Evolutionary conservation across 1,140 invertebrate genomes (phyloP).

Genomic region (Portunus trituberculatus): DNA sequence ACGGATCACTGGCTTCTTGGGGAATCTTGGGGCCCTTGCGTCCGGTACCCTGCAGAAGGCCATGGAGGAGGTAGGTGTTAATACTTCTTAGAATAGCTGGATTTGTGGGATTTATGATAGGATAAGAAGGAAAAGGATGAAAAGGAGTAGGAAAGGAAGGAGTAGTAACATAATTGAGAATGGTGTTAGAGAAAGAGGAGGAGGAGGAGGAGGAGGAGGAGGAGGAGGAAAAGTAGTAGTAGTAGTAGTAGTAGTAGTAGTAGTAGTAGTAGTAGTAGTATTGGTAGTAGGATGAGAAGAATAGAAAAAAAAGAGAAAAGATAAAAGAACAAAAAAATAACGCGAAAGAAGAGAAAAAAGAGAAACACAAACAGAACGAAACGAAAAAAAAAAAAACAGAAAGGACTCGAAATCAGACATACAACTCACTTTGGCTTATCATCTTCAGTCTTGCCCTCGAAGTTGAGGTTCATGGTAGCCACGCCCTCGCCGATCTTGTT

Average conservation of each 20-base stretch:
- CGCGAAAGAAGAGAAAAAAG: too few species aligned
- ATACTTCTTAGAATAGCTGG: too few species aligned
- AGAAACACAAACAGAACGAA: background rate
- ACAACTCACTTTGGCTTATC: conserved; percentile 84
- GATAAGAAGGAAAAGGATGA: background rate
- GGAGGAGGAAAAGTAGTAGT: background rate
- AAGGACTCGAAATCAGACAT: too few species aligned
- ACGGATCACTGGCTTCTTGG: conserved; percentile 97
- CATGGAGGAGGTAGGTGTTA: background rate
- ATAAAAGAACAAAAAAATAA: too few species aligned
- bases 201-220: background rate
- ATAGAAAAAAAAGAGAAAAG: too few species aligned
- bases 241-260: background rate
- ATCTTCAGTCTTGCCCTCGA: conserved; percentile 86
- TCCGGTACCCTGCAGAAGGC: conserved; percentile 90
- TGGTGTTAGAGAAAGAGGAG: too few species aligned
- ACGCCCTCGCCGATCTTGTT: conserved; percentile 95
- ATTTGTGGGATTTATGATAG: too few species aligned
- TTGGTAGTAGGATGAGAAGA: too few species aligned
- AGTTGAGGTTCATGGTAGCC: conserved; percentile 97
- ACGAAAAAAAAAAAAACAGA: background rate
- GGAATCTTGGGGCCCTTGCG: conserved; percentile 96
- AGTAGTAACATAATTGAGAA: background rate
- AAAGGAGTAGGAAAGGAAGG: background rate
- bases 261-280: too few species aligned